Evolutionary conservation across 2,888 invertebrate genomes (phyloP), one percentile per base, ranked within the genome.

Genomic region (Pseudoips prasinana): DNA sequence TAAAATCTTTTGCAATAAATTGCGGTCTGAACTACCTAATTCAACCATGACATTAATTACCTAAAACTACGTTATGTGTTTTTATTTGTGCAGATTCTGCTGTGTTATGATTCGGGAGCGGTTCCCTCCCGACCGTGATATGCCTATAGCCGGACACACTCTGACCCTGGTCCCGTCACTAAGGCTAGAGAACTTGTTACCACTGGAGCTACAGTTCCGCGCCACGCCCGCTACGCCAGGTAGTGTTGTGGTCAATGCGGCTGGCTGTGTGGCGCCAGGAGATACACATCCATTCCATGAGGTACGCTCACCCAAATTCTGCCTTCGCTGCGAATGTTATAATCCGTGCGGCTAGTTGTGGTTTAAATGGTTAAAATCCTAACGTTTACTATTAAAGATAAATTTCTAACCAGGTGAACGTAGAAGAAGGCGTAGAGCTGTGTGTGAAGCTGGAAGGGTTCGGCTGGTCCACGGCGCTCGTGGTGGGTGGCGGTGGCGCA

Each of bases 121-220:
- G 48, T 97, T 94, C 81, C 96, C 97, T 0, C 68, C 86, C 7
- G 94, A 94, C 48, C 67, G 92, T 20, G 91, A 91, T 5, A 60
- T 75, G 8, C 60, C 90, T 29, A 91, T 96, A 44, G 96, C 98
- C 3, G 98, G 96, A 0, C 98, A 99, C 78, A 93, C 94, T 8
- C 93, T 99, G 41, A 92, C 93, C 1, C 85, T 99, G 25, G 86
- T 96, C 52, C 95, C 98, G 11, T 96, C 97, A 0, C 89, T 99
- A 8, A 91, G 94, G 8, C 73, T 98, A 2, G 92, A 94, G 47
- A 99, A 98, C 90, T 90, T 98, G 40, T 90, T 99, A 30, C 98
- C 98, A 0, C 90, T 94, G 50, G 96, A 96, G 77, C 70, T 96
- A 39, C 86, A 91, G 33, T 95, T 91, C 63, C 91, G 91, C 51